Evolutionary conservation across 2,888 invertebrate species (phyloP), one percentile per base, ranked within the genome.

Genomic region (Flexamia atlantica): DNA sequence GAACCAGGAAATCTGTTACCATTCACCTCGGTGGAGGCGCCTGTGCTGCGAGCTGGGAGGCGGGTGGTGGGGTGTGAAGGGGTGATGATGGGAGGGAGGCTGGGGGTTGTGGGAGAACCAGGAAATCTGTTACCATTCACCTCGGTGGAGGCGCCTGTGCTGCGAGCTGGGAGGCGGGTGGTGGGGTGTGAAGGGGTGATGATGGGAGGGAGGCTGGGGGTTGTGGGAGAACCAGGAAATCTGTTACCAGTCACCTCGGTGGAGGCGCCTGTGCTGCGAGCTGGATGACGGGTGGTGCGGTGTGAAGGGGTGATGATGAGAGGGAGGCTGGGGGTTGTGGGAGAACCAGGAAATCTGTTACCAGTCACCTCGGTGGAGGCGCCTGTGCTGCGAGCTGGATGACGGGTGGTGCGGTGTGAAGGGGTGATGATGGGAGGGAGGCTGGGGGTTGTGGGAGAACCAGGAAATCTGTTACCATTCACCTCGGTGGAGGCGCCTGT

Each of bases 1-100:
- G 7, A 64, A 64, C 64, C 64, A 28, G 64, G 64, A 64, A 64
- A 28, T 64, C 64, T 64, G 64, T 30, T 64, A 7, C 28, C 64
- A 64, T 64, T 30, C 30, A 17, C 14, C 25, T 5, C 14, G 12
- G 25, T 64, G 28, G 20, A 53, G 23, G 23, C 23, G 4, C 53
- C n/a, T n/a, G n/a, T n/a, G n/a, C n/a, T n/a, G n/a, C n/a, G n/a
- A n/a, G n/a, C n/a, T n/a, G n/a, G 20, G 53, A 23, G 53, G 53
- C 14, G 64, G 64, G 64, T 14, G 28, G 28, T 14, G 25, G 4
- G 25, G 28, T 2, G 14, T 17, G 28, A 30, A 2, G 64, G 28
- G 14, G 57, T 28, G 28, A 12, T 57, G 4, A 17, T 4, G 28
- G 3, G 10, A 30, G 28, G 30, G 64, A 4, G 30, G 53, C 20